Percentiles rank a stretch among this genome's conserved stretches.
These are phyloP conservation scores for Chloroceryle amazona DNA, from an alignment of 2,797 vertebrate species.

Conservation along the genomic window DNA sequence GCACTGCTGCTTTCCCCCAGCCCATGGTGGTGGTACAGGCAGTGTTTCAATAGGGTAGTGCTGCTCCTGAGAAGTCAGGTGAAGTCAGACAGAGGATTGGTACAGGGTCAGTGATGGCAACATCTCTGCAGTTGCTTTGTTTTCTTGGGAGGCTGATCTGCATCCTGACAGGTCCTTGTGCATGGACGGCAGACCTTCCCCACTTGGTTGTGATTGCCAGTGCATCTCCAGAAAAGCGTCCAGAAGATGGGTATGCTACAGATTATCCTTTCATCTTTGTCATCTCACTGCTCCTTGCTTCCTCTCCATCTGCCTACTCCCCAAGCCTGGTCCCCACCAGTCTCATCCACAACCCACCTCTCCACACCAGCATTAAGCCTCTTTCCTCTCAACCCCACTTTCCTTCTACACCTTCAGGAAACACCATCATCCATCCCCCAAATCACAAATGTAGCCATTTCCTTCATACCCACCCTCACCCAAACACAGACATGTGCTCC, in stretches of 20 bases:
- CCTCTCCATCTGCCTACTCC: neutral
- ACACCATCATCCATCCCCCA: neutral
- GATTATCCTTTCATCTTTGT: neutral
- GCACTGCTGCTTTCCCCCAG: neutral
- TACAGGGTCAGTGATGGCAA: fast-evolving
- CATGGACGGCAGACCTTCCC: neutral
- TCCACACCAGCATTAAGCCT: neutral
- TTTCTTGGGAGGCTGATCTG: neutral
- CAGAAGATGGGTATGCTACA: neutral
- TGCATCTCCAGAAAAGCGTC: neutral
- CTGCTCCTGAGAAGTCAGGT: neutral
- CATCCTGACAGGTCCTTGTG: neutral
- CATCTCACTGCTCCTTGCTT: neutral
- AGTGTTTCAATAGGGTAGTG: neutral
- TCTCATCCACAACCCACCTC: neutral
- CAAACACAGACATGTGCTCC: neutral
- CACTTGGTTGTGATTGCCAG: neutral
- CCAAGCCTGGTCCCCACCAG: neutral
- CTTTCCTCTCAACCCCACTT: neutral
- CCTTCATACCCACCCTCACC: neutral
- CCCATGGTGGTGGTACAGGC: neutral
- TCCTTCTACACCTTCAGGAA: neutral
- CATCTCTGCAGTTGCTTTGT: neutral
- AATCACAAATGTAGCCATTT: neutral
- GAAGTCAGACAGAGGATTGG: neutral